A percentile compares a stretch with the other conserved stretches of the same genome.
Evolutionary conservation across 1,140 invertebrate species (phyloP).

Genomic region (Drosophila sp.): DNA sequence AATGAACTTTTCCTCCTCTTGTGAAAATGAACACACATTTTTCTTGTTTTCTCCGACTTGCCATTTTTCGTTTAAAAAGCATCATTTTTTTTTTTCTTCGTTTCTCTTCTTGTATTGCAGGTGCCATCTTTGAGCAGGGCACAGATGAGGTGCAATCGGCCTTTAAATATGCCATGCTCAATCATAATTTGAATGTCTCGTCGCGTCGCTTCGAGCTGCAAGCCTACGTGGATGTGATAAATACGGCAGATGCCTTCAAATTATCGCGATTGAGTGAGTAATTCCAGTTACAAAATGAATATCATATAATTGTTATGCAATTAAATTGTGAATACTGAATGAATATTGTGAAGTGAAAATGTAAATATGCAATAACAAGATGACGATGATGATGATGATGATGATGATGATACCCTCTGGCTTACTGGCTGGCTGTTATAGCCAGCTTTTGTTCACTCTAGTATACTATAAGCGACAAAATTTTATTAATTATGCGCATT

Average conservation of each 20-base stretch:
- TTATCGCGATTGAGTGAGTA: conserved; percentile 94
- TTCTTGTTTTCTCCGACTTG: conserved; percentile 29
- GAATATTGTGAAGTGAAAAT: neutral
- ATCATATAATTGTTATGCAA: neutral
- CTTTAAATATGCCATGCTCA: conserved; percentile 93
- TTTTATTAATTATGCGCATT: conserved; percentile 46
- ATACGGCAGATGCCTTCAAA: conserved; percentile 96
- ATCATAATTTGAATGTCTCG: conserved; percentile 91
- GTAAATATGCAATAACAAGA: conserved; percentile 5
- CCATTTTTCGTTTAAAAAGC: conserved; percentile 15
- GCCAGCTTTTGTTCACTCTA: neutral
- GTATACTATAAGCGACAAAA: conserved; percentile 16
- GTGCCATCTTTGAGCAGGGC: conserved; percentile 94
- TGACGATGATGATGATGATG: neutral
- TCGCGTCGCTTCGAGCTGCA: conserved; percentile 90
- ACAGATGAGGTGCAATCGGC: conserved; percentile 94
- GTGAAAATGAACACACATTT: conserved; percentile 21
- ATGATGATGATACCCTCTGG: neutral
- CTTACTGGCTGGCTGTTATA: neutral
- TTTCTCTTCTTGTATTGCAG: conserved; percentile 83
- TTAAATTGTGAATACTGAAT: conserved; percentile 16
- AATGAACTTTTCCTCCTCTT: conserved; percentile 36
- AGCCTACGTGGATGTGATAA: conserved; percentile 94
- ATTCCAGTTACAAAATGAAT: neutral
- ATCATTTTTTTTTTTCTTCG: neutral